Conservation (phyloP, 2,113 vertebrate genomes). For the Siniperca knerii region DNA sequence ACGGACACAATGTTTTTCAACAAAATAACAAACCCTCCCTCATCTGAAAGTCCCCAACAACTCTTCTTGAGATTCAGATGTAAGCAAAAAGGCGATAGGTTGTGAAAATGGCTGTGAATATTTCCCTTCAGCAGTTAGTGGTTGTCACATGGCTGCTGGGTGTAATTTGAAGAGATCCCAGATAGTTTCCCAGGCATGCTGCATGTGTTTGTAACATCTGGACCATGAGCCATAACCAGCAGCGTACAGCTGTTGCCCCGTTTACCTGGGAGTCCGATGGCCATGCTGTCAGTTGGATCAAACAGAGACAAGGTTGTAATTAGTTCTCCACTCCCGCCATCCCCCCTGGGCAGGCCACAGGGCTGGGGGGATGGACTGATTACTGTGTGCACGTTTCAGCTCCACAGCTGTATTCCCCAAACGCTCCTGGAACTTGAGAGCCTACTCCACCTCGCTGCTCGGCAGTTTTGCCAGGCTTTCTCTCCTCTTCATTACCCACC, state of each 20-base stretch:
- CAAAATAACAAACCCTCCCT: background rate
- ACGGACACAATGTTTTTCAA: background rate
- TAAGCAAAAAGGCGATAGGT: background rate
- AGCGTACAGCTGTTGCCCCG: slow-evolving; percentile 62
- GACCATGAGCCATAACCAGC: slow-evolving; percentile 46
- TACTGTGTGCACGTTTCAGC: slow-evolving; percentile 10
- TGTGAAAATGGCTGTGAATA: background rate
- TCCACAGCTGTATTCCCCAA: slow-evolving; percentile 22
- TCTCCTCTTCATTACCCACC: background rate
- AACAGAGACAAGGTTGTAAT: slow-evolving; percentile 60
- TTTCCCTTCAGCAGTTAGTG: background rate
- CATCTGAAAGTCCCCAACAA: background rate
- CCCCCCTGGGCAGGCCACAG: slow-evolving; percentile 29
- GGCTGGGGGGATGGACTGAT: background rate
- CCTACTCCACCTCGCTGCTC: background rate
- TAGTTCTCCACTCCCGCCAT: slow-evolving; percentile 33
- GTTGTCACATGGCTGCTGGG: slow-evolving; percentile 4
- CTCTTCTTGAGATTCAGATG: background rate
- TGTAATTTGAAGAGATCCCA: background rate
- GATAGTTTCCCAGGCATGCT: slow-evolving; percentile 20
- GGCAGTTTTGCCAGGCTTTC: background rate
- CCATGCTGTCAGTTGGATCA: slow-evolving; percentile 51
- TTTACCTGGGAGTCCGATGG: slow-evolving; percentile 37
- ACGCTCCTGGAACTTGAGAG: slow-evolving; percentile 2
- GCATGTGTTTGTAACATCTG: slow-evolving; percentile 62